Evolutionary conservation across 2,113 vertebrate species (phyloP), one percentile per base, ranked within the genome.

Genomic region (Xenopus laevis): DNA sequence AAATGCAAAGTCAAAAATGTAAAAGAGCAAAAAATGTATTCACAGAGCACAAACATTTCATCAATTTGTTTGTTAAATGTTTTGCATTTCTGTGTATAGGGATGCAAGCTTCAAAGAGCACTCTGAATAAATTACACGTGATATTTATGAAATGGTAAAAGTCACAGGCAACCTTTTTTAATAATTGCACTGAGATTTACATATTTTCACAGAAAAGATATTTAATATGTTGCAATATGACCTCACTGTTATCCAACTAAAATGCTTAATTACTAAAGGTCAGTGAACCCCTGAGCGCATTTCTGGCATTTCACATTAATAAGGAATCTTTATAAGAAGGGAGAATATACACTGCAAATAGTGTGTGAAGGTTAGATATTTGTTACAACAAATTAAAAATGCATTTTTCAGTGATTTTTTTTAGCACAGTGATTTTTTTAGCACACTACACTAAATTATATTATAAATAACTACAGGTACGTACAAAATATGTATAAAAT

Each of bases 171-270:
- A 5, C 20, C 47, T 66, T 73, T 23, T 65, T 58, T 57, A 17
- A 23, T 44, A 13, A 3, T 44, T 44, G 33, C 10, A 46, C 40
- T 7, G 18, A 46, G 6, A 73, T 66, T 66, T 73, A 66, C 52
- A 66, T 73, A 73, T 66, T 65, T 65, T 73, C 18, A 72, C 61
- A 72, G 65, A 73, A 72, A 15, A 65, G 18, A 30, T 73, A 73
- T 46, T 58, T 66, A 66, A 23, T 33, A 27, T 58, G 50, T 65
- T 52, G 33, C 18, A 57, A 58, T 66, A 73, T 17, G 33, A 12
- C 47, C 47, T 15, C 47, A 50, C 47, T 50, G 11, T 50, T 13
- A 50, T 59, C 33, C 21, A 23, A 46, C 27, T 18, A 44, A 73
- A 65, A 72, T 44, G 30, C 17, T 72, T 44, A 13, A 40, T 44